Evolutionary conservation across 1,140 invertebrate genomes (phyloP).

Genomic region (Anthonomus grandis): DNA sequence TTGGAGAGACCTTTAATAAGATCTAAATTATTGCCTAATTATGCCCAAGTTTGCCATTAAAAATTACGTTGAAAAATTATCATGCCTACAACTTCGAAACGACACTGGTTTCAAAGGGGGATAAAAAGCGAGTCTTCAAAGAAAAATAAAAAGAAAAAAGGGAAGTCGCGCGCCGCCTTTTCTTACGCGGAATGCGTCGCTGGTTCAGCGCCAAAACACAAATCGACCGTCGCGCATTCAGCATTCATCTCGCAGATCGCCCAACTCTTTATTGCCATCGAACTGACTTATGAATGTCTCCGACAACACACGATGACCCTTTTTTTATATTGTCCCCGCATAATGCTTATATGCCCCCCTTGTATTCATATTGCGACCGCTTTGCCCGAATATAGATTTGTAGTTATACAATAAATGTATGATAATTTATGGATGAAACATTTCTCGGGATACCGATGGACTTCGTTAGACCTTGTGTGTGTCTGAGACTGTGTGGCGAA

Average conservation of each 20-base stretch:
- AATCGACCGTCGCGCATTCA: conserved; percentile 41
- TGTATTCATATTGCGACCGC: conserved; percentile 33
- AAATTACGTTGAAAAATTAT: no score
- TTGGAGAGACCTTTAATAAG: no score
- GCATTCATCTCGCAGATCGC: conserved; percentile 39
- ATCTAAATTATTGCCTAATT: no score
- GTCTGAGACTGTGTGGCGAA: no score
- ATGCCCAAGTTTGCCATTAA: no score
- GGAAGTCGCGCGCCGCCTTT: conserved; percentile 19
- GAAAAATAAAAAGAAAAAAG: conserved; percentile 7
- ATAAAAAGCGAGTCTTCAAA: no score
- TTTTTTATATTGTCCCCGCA: conserved; percentile 33
- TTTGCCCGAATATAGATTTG: conserved; percentile 16
- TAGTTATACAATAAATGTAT: conserved; percentile 24
- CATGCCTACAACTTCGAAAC: no score
- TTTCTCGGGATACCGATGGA: no score
- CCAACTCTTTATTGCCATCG: conserved; percentile 36
- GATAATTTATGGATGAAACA: conserved; percentile 27
- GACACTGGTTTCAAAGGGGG: no score
- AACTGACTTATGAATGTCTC: conserved; percentile 44
- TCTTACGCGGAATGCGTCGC: conserved; percentile 39
- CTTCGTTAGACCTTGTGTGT: no score
- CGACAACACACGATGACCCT: conserved; percentile 30
- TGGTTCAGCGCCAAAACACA: conserved; percentile 46
- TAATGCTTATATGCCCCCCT: conserved; percentile 29